Evolutionary conservation across 2,113 vertebrate genomes (phyloP), one percentile per base, ranked within the genome.

Genomic region (Phylloscopus trochilus): DNA sequence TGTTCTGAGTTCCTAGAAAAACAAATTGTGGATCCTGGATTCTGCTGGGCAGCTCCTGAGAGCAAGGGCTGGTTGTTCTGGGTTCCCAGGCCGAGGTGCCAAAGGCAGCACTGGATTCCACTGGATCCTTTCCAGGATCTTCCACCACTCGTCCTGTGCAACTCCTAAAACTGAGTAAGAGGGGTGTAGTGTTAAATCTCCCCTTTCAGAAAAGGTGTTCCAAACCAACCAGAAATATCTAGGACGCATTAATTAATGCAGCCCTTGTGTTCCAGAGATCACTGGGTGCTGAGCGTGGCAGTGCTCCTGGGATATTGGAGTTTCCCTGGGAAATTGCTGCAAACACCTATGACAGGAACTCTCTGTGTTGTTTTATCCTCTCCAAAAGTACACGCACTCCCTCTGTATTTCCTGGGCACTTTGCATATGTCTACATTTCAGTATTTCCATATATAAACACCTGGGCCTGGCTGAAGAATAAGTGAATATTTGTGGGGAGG

Each of bases 231-330:
- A 53, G 14, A 59, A 56, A 8, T 3, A 4, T 5, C 30, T 9
- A 17, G 39, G 44, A 15, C 51, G 20, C 15, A 13, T 53, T 35
- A 44, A 64, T 33, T 24, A 9, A 4, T 39, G 30, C 9, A 6
- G n/a, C 56, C 43, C 28, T 47, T 63, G 1, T 6, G 2, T 51
- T 11, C 4, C 0, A 6, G 1, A 47, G 35, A 19, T 21, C 26
- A 16, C 5, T 3, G 43, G 10, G 24, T 35, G 43, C 52, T 51
- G 76, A 87, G 67, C 15, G 12, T 11, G 23, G 74, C 43, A 1
- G 1, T 30, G 55, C 35, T 41, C 30, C 5, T 47, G 30, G 16
- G 46, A n/a, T 10, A 11, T 19, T 52, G 10, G 15, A 43, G 7
- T 60, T 60, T 64, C 47, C 53, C 35, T 41, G 1, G 11, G 51